Evolutionary conservation across 2,113 vertebrate species (phyloP), one percentile per base, ranked within the genome.

Genomic region (Bos indicus): DNA sequence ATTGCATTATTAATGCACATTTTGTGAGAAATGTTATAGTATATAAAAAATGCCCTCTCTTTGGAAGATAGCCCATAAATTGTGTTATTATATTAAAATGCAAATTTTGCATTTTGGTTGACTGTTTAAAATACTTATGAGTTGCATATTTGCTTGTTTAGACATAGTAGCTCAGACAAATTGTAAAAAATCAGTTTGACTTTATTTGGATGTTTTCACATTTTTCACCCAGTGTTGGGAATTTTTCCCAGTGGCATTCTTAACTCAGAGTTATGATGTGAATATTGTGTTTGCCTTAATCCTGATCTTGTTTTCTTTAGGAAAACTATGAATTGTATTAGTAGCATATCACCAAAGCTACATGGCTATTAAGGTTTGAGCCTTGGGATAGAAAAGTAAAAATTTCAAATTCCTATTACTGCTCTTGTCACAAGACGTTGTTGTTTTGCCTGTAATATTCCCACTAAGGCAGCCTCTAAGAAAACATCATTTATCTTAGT

Each of bases 31-130:
- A 88, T 52, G 10, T 87, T 95, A 88, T 54, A 97, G 85, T 96
- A 95, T 26, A 9, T 97, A 96, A 51, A 52, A 97, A 98, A 97
- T 71, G 64, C 16, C 33, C 19, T 97, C 91, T 97, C 26, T 96
- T 85, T 96, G 83, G 77, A 43, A 86, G 90, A 98, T 60, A 97
- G 85, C 78, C 33, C 46, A 97, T 97, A 92, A 60, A 91, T 98
- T 98, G 96, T 93, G 15, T 74, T 85, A 95, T 90, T 97, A 87
- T 90, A 96, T 98, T 96, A 95, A 97, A 96, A 98, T 98, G 91
- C 74, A 97, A 98, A 90, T 21, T 88, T 89, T 97, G 11, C 82
- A 88, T 98, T 94, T 94, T 43, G 95, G 82, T 95, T 92, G 48
- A 88, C 57, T 91, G 5, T 91, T 97, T 10, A 93, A 92, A 95